These are phyloP conservation scores for Nipponacmea schrenckii DNA, from an alignment of 2,888 invertebrate species.

Conservation along the genomic window DNA sequence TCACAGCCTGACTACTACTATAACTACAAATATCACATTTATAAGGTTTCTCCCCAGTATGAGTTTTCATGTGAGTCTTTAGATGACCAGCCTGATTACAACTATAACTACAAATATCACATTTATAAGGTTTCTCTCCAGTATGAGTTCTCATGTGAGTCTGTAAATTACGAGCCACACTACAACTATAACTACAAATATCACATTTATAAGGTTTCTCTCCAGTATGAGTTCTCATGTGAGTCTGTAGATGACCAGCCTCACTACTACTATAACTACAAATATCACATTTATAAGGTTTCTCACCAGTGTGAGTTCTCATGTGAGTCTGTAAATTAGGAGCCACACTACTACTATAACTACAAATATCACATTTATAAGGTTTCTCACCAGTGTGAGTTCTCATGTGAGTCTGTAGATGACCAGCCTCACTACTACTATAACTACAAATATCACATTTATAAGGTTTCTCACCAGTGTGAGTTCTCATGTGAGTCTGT, in stretches of 20 bases:
- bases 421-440: neutral
- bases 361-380: neutral
- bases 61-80: slow-evolving; percentile 19
- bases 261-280: slow-evolving; percentile 10
- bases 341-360: neutral
- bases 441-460: neutral
- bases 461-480: neutral
- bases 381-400: neutral
- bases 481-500: neutral
- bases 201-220: slow-evolving; percentile 14
- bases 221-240: slow-evolving; percentile 17
- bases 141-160: slow-evolving; percentile 13
- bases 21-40: slow-evolving; percentile 26
- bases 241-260: neutral
- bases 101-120: slow-evolving; percentile 13
- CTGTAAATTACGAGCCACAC: neutral
- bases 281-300: slow-evolving; percentile 5
- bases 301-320: slow-evolving; percentile 9
- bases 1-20: neutral
- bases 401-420: neutral
- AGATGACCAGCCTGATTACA: slow-evolving; percentile 4
- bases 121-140: slow-evolving; percentile 14
- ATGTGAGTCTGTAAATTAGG: neutral
- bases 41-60: slow-evolving; percentile 18
- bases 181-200: slow-evolving; percentile 4